phyloP scores from a whole-genome alignment of 2,113 vertebrate genomes.

The Platichthys flesus region DNA sequence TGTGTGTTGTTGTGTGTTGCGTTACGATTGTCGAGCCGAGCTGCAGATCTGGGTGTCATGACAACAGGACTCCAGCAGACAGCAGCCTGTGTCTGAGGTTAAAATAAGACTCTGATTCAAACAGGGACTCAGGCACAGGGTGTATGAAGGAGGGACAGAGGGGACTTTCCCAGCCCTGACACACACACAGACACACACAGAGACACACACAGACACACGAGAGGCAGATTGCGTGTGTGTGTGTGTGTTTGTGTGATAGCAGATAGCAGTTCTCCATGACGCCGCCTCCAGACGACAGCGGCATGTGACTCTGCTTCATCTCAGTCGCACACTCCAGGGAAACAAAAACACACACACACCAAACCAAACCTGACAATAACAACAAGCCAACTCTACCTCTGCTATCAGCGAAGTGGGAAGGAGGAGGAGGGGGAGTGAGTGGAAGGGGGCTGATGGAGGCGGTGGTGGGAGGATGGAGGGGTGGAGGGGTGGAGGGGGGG shows the following conservation, averaged over 20 bases:
- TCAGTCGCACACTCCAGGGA: constrained; percentile 39
- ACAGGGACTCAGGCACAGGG: constrained; percentile 31
- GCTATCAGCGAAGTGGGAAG: constrained; percentile 25
- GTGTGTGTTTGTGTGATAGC: constrained; percentile 53
- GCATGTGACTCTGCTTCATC: constrained; percentile 77
- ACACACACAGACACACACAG: constrained; percentile 30
- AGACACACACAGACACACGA: constrained; percentile 34
- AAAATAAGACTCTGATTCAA: constrained; percentile 29
- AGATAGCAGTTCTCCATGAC: constrained; percentile 70
- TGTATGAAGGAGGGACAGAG: constrained; percentile 21
- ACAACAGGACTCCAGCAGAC: constrained; percentile 56
- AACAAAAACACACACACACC: constrained; percentile 34
- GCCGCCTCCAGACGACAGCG: constrained; percentile 67
- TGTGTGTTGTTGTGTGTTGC: background rate
- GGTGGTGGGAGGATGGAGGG: no score
- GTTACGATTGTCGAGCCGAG: no score
- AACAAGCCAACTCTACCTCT: constrained; percentile 37
- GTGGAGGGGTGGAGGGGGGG: no score
- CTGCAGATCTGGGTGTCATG: constrained; percentile 34
- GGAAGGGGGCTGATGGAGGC: no score
- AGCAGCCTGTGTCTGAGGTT: constrained; percentile 49
- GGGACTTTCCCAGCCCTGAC: constrained; percentile 69
- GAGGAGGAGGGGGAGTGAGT: background rate
- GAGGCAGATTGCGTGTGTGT: constrained; percentile 14
- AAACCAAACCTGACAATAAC: constrained; percentile 51